phyloP scores from a whole-genome alignment of 2,888 invertebrate genomes.

The Sinohyriopsis cumingii region DNA sequence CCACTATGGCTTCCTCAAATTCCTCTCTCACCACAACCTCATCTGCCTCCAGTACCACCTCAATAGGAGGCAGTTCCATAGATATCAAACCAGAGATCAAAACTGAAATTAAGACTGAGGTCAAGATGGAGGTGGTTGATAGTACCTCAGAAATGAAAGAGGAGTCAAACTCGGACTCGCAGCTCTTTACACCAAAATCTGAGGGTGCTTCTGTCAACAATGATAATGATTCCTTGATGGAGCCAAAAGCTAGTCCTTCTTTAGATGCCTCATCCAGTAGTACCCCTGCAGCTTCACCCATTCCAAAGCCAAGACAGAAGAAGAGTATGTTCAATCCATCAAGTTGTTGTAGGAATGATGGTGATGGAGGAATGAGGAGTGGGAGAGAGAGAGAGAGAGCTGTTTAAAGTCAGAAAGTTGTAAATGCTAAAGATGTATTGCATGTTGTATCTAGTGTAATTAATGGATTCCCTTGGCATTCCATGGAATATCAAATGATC shows the following conservation, averaged over 20 bases:
- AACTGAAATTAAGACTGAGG: conserved; percentile 52
- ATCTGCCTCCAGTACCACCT: conserved; percentile 67
- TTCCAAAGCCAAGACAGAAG: conserved; percentile 46
- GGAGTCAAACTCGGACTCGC: conserved; percentile 22
- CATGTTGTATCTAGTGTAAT: too few species aligned
- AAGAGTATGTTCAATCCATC: conserved; percentile 36
- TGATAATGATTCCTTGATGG: conserved; percentile 16
- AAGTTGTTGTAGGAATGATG: background rate
- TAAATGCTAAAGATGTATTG: too few species aligned
- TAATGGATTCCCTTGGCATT: too few species aligned
- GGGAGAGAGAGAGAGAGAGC: too few species aligned
- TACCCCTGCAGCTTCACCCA: conserved; percentile 37
- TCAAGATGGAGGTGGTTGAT: conserved; percentile 30
- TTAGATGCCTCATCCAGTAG: conserved; percentile 16
- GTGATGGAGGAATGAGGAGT: too few species aligned
- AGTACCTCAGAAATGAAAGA: conserved; percentile 25
- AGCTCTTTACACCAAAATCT: conserved; percentile 31
- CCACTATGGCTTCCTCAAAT: conserved; percentile 27
- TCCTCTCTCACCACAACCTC: conserved; percentile 38
- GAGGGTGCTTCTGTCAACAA: conserved; percentile 25
- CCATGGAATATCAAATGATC: too few species aligned
- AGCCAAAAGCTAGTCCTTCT: conserved; percentile 40
- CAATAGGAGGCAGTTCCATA: conserved; percentile 54
- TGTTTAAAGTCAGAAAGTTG: too few species aligned
- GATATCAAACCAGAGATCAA: conserved; percentile 54